phyloP scores from a whole-genome alignment of 2,888 invertebrate genomes.

The Dioctria rufipes region DNA sequence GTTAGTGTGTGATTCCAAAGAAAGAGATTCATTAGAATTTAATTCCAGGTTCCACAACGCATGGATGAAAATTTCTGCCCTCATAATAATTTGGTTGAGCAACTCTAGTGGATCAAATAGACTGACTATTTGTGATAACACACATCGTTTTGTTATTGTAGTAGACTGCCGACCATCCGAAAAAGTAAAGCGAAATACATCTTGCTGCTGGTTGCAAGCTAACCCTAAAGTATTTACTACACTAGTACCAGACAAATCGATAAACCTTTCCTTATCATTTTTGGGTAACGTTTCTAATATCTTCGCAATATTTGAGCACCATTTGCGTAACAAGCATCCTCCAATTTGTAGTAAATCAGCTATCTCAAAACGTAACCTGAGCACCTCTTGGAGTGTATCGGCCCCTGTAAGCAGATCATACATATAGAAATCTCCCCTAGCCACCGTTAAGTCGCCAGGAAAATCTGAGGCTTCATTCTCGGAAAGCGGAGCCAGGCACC shows the following conservation, averaged over 20 bases:
- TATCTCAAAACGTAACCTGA: neutral
- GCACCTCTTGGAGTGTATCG: neutral
- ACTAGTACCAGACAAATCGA: neutral
- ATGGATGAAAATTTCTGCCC: neutral
- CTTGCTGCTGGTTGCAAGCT: no score
- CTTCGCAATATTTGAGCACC: neutral
- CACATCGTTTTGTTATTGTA: neutral
- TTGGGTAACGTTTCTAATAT: neutral
- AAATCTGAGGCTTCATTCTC: neutral
- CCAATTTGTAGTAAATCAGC: neutral
- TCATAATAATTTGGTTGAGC: neutral
- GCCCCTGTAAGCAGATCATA: constrained; percentile 15
- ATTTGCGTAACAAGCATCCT: constrained; percentile 6
- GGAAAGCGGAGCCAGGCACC: neutral
- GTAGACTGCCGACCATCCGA: neutral
- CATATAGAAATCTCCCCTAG: neutral
- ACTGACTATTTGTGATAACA: neutral
- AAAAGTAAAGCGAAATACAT: no score
- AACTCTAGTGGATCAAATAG: no score
- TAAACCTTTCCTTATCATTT: neutral
- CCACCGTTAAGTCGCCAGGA: neutral
- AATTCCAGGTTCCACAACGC: neutral
- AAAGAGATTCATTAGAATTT: neutral
- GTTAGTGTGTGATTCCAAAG: neutral
- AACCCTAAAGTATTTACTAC: neutral